Conservation (phyloP, 37 sponge, comb jelly and placozoan species). For the Cladorhizidae sp. region DNA sequence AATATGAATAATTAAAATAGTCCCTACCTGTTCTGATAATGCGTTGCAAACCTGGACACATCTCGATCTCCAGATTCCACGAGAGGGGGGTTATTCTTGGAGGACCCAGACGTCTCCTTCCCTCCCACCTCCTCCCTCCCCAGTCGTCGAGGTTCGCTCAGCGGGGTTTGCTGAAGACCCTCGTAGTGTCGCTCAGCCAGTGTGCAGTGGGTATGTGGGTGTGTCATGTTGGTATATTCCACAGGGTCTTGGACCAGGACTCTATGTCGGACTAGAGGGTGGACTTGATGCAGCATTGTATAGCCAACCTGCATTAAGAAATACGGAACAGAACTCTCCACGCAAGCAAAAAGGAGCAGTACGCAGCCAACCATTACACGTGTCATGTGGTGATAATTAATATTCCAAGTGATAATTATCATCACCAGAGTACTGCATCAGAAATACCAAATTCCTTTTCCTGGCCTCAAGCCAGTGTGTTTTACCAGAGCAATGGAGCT, state of each 20-base stretch:
- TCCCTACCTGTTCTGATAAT: slow-evolving; percentile 18
- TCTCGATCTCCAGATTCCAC: slow-evolving; percentile 15
- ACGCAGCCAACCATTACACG: no score
- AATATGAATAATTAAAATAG: background rate
- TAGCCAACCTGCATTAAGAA: slow-evolving; percentile 16
- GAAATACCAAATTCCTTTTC: no score
- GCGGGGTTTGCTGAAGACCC: slow-evolving; percentile 14
- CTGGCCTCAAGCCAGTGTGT: no score
- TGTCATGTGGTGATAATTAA: no score
- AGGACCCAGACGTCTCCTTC: slow-evolving; percentile 35
- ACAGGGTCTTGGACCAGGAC: slow-evolving; percentile 34
- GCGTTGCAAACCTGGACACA: slow-evolving; percentile 8
- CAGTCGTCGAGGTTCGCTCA: background rate
- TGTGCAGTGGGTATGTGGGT: slow-evolving; percentile 38
- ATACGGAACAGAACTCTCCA: no score
- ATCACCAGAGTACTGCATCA: no score
- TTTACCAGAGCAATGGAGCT: no score
- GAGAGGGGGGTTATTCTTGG: slow-evolving; percentile 18
- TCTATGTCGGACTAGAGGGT: slow-evolving; percentile 2
- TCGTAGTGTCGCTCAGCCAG: slow-evolving; percentile 12
- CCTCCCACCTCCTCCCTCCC: slow-evolving; percentile 24
- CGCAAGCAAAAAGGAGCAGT: no score
- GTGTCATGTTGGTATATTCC: slow-evolving; percentile 26
- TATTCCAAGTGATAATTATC: no score
- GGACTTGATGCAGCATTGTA: background rate